Evolutionary conservation across 2,797 vertebrate genomes (phyloP), one percentile per base, ranked within the genome.

Genomic region (Echiichthys vipera): DNA sequence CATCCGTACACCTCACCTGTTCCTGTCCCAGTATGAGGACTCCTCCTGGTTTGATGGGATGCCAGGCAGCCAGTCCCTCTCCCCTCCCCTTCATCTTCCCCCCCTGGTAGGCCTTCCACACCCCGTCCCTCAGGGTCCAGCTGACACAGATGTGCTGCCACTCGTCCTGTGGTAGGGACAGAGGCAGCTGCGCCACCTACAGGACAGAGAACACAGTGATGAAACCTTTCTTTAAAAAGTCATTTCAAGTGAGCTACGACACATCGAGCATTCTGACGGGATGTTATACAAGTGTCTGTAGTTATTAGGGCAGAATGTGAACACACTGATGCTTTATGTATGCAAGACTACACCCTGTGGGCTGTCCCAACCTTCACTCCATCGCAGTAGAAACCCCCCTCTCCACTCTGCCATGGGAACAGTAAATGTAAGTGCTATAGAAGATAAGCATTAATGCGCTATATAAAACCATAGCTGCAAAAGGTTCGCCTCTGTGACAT

Each of bases 111-210:
- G 96, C 98, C 2, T 95, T 96, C 98, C 98, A 99, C 83, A 97
- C 96, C 2, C 98, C 98, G 0, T 99, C 98, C 57, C 98, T 95
- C 12, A 98, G 94, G 47, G 97, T 98, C 98, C 98, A 99, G 15
- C 96, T 93, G 39, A 99, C 94, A 0, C 97, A 99, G 85, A 99
- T 81, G 36, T 99, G 98, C 83, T 98, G 96, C 98, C 98, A 99
- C 79, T 88, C 90, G 13, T 93, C 95, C 86, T 96, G 95, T 24
- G 95, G 96, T 77, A 99, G 92, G 57, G 89, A 95, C 71, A 99
- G 88, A 0, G 98, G 98, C 84, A 99, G 86, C 91, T 98, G 96
- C n/a, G 97, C 96, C 15, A 98, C 98, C 98, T 99, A 70, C 7
- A 66, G 74, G 50, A 7, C 13, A 58, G 49, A 80, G 6, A 22